A percentile compares a stretch with the other conserved stretches of the same genome.
Conservation (phyloP, 2,113 vertebrate genomes). For the Plotosus lineatus region DNA sequence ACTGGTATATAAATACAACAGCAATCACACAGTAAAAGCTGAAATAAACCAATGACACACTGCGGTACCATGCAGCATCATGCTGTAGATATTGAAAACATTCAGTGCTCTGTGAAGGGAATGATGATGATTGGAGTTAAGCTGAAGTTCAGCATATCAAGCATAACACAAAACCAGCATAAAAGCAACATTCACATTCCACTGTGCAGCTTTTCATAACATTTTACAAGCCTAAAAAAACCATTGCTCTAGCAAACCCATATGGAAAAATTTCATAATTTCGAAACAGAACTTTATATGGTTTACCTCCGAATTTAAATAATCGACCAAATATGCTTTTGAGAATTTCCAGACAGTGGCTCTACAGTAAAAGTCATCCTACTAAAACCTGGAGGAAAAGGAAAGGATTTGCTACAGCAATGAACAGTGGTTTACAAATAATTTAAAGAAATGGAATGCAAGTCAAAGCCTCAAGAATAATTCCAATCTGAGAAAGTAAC, state of each 20-base stretch:
- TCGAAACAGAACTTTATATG: not conserved
- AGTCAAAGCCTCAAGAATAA: conserved; percentile 23
- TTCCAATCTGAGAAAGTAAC: not conserved
- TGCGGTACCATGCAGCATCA: conserved; percentile 47
- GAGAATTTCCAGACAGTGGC: not conserved
- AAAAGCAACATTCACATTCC: conserved; percentile 34
- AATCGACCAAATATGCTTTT: not conserved
- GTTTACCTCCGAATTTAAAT: not conserved
- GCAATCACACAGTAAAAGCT: conserved; percentile 5
- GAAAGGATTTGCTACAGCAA: conserved; percentile 26
- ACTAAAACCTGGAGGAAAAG: not conserved
- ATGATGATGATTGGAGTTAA: conserved; percentile 20
- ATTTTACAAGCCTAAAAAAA: not conserved
- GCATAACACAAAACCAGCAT: conserved; percentile 14
- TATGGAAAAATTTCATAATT: not conserved
- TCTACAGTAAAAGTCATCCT: not conserved
- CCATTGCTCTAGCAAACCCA: conserved; percentile 16
- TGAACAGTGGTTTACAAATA: not conserved
- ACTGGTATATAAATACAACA: conserved; percentile 19
- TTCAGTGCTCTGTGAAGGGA: conserved; percentile 43
- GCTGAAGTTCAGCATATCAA: not conserved
- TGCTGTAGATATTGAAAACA: conserved; percentile 18
- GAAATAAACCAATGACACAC: conserved; percentile 28
- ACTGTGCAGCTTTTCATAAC: not conserved
- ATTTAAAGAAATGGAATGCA: not conserved